Evolutionary conservation across 2,888 invertebrate genomes (phyloP).

Genomic region (Smittia sp.): DNA sequence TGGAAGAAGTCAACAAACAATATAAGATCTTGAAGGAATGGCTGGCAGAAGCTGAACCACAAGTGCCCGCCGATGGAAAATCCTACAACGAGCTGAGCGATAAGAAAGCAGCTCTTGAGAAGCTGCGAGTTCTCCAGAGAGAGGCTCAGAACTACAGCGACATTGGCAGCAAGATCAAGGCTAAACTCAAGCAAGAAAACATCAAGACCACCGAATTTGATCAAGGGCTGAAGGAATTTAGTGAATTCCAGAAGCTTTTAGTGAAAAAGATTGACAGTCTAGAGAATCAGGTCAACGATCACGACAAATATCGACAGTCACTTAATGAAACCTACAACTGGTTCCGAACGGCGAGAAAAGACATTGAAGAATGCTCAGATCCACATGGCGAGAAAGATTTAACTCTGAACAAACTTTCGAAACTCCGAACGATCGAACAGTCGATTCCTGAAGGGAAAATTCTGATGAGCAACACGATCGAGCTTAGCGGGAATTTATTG

Average conservation of each 20-base stretch:
- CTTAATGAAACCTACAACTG: conserved; percentile 81
- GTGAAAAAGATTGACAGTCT: conserved; percentile 68
- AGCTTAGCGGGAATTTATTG: conserved; percentile 71
- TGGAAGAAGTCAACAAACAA: conserved; percentile 84
- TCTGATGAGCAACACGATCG: conserved; percentile 69
- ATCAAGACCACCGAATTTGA: conserved; percentile 68
- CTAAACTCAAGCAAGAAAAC: conserved; percentile 69
- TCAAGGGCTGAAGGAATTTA: conserved; percentile 68
- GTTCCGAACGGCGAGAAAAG: conserved; percentile 75
- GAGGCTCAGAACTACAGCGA: conserved; percentile 80
- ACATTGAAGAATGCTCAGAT: conserved; percentile 80
- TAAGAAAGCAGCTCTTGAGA: conserved; percentile 84
- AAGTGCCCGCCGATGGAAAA: conserved; percentile 71
- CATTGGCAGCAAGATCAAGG: conserved; percentile 71
- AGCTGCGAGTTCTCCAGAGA: conserved; percentile 76
- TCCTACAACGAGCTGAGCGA: conserved; percentile 83
- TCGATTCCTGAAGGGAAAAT: conserved; percentile 70
- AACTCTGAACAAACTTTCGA: conserved; percentile 72
- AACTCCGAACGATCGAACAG: conserved; percentile 66
- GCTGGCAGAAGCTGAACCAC: conserved; percentile 84
- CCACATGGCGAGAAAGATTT: conserved; percentile 82
- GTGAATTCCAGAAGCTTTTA: conserved; percentile 65
- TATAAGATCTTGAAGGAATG: conserved; percentile 80
- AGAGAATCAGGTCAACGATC: conserved; percentile 80
- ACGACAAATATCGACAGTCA: conserved; percentile 81